phyloP scores from a whole-genome alignment of 1,140 invertebrate genomes.

The Neodiprion virginianus region DNA sequence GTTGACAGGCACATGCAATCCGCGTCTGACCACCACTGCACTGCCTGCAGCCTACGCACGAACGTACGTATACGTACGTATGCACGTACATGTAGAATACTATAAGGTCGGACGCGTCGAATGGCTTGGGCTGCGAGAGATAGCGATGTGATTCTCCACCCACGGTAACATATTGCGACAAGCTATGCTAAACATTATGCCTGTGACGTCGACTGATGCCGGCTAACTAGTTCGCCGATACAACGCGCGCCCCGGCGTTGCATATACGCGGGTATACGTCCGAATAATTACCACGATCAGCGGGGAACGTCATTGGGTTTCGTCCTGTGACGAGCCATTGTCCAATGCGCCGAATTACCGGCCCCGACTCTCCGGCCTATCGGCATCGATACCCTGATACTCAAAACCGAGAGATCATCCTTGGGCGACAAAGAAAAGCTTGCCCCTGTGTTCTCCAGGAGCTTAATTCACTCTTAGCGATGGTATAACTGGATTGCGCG shows the following conservation, averaged over 20 bases:
- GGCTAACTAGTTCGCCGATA: conserved; percentile 2
- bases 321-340: conserved; percentile 31
- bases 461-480: too few relatives aligned
- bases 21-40: not conserved
- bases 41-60: not conserved
- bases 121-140: not conserved
- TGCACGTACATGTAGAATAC: conserved; percentile 8
- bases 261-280: conserved; percentile 12
- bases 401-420: not conserved
- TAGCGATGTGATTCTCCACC: conserved; percentile 14
- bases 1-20: conserved; percentile 30
- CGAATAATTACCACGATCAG: conserved; percentile 51
- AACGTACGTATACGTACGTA: not conserved
- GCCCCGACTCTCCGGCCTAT: not conserved
- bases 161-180: conserved; percentile 39
- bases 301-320: conserved; percentile 52
- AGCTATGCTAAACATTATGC: conserved; percentile 38
- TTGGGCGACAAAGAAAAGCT: too few relatives aligned
- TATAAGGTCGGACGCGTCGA: conserved; percentile 1
- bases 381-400: conserved; percentile 17
- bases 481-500: too few relatives aligned
- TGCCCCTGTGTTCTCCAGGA: too few relatives aligned
- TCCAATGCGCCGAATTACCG: conserved; percentile 10
- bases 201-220: conserved; percentile 25
- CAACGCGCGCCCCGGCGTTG: not conserved